Conservation (phyloP, 2,888 invertebrate species). For the Desoria tigrina region DNA sequence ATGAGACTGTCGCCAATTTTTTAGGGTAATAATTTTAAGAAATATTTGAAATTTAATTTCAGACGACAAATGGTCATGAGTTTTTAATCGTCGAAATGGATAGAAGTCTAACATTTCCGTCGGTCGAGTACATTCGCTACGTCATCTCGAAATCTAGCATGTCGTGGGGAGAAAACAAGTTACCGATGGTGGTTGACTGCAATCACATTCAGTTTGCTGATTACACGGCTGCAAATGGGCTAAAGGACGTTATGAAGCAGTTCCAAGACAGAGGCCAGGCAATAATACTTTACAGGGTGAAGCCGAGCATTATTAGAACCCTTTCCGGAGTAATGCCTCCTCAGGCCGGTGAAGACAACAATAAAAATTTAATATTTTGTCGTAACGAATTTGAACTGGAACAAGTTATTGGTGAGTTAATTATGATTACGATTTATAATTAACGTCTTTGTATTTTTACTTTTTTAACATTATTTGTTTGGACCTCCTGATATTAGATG, state of each 20-base stretch:
- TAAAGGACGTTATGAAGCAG: conserved; percentile 46
- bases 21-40: too few relatives aligned
- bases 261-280: conserved; percentile 48
- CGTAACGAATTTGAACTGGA: conserved; percentile 66
- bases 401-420: conserved; percentile 62
- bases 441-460: background rate
- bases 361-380: conserved; percentile 65
- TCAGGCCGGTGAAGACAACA: conserved; percentile 14
- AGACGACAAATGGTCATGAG: conserved; percentile 47
- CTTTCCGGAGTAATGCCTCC: conserved; percentile 65
- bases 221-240: conserved; percentile 71
- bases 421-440: background rate
- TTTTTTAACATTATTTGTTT: background rate
- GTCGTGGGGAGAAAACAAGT: conserved; percentile 35
- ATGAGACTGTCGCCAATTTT: too few relatives aligned
- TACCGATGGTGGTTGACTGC: conserved; percentile 23
- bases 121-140: conserved; percentile 83
- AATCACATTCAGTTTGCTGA: conserved; percentile 75
- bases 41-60: too few relatives aligned
- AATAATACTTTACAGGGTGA: conserved; percentile 56
- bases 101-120: conserved; percentile 84
- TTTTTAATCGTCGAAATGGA: conserved; percentile 52
- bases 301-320: conserved; percentile 68
- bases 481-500: conserved; percentile 24
- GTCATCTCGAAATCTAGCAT: conserved; percentile 74